These are phyloP conservation scores for Osmerus mordax DNA, from an alignment of 2,113 vertebrate species.

Conservation along the genomic window DNA sequence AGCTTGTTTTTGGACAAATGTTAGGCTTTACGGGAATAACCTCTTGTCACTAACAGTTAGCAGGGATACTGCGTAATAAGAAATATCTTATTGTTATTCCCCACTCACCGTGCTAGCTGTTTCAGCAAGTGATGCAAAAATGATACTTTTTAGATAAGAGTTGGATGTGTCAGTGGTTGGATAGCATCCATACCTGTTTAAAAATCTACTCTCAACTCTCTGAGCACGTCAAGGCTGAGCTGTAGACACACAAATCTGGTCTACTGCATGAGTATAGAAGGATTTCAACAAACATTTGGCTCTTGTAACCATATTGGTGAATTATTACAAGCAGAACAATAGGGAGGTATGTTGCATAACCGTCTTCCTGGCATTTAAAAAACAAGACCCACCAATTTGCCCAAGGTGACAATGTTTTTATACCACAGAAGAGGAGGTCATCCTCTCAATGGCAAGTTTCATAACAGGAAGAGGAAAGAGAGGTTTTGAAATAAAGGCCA, in stretches of 20 bases:
- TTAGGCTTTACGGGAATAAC: not conserved
- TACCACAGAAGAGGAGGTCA: too few species aligned
- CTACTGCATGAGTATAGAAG: too few species aligned
- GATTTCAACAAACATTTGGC: not conserved
- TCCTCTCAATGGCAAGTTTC: constrained; percentile 2
- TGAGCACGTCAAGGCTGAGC: too few species aligned
- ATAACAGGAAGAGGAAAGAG: constrained; percentile 14
- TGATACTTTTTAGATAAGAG: constrained; percentile 24
- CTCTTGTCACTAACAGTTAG: constrained; percentile 43
- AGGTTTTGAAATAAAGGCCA: not conserved
- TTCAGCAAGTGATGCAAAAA: constrained; percentile 18
- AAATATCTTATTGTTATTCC: constrained; percentile 30
- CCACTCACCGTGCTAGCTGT: constrained; percentile 33
- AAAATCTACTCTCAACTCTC: too few species aligned
- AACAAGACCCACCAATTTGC: not conserved
- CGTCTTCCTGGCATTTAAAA: constrained; percentile 7
- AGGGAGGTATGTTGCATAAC: not conserved
- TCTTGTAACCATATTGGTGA: not conserved
- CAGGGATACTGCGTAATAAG: constrained; percentile 23
- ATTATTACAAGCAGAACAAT: not conserved
- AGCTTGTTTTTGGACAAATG: not conserved
- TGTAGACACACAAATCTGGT: too few species aligned
- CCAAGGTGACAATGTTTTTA: constrained; percentile 14
- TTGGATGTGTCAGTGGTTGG: constrained; percentile 9
- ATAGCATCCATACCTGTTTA: constrained; percentile 11